Evolutionary conservation across 2,797 vertebrate species (phyloP), one percentile per base, ranked within the genome.

Genomic region (Buphagus erythrorhynchus): DNA sequence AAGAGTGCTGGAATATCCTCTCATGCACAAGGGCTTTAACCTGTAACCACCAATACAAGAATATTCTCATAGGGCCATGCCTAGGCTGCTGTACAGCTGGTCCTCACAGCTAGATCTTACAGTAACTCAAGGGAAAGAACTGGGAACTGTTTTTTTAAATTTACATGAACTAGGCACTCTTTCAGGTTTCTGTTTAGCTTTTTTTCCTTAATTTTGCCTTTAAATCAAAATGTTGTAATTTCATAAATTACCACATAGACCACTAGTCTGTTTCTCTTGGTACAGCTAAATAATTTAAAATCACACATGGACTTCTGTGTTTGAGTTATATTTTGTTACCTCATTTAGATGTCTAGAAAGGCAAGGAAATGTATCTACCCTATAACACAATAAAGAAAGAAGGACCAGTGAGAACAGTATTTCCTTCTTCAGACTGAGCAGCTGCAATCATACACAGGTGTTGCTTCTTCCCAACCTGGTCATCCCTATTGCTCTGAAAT

Each of bases 1-100:
- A 31, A 69, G 43, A 73, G 17, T 42, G 20, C 24, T 65, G 33
- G 63, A 83, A 65, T 31, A 80, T 15, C 9, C 31, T 51, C 5
- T 81, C 3, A 1, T 33, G 48, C 29, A 45, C 22, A 11, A 21
- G 43, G 18, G 40, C 52, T 77, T 69, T 36, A 62, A 78, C 15
- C 33, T 43, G 3, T 6, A 24, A 31, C 25, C 4, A 5, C 49
- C 5, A 13, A 43, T 31, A 40, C 8, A 25, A 5, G 0, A 24
- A 31, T 54, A n/a, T 61, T 76, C 61, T 86, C 55, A 43, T 2
- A 6, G 25, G 28, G 49, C 17, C 18, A 29, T 63, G 17, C 36
- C 40, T 68, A 43, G 33, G 22, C 15, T 65, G 28, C n/a, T 48
- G 10, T 43, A 46, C 17, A 40, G 26, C 58, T 33, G 11, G 28